Evolutionary conservation across 2,888 invertebrate genomes (phyloP).

Genomic region (Meliscaeva auricollis): DNA sequence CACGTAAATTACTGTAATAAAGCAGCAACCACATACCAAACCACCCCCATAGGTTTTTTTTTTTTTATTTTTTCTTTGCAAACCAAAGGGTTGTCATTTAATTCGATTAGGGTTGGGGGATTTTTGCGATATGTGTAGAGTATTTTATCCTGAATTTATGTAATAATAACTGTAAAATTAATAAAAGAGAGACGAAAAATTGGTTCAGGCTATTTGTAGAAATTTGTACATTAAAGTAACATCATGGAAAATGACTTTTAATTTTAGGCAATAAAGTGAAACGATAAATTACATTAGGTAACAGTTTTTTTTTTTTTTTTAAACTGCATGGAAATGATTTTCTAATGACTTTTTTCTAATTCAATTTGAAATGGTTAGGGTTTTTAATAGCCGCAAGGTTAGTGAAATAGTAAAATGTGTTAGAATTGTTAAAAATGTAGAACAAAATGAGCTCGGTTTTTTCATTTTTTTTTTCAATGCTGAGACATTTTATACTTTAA

Average conservation of each 20-base stretch:
- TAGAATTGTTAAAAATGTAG: too few relatives aligned
- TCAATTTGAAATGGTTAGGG: too few relatives aligned
- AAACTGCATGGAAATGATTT: too few relatives aligned
- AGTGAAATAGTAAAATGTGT: too few relatives aligned
- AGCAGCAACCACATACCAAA: constrained; percentile 1
- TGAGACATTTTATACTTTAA: too few relatives aligned
- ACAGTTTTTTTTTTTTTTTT: neutral
- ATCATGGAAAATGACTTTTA: neutral
- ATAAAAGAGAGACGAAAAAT: neutral
- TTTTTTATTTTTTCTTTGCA: neutral
- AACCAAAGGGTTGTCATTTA: constrained; percentile 21
- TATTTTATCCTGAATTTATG: constrained; percentile 2
- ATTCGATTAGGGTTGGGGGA: neutral
- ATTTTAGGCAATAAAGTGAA: neutral
- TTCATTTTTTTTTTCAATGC: too few relatives aligned
- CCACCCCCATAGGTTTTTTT: neutral
- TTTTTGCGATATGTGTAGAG: neutral
- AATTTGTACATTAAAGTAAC: neutral
- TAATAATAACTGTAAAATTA: constrained; percentile 20
- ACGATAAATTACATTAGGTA: neutral
- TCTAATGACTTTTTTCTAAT: too few relatives aligned
- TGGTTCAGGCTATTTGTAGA: neutral
- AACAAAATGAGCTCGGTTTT: too few relatives aligned
- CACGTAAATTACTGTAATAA: constrained; percentile 26
- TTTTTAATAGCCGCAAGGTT: too few relatives aligned